Evolutionary conservation across 2,113 vertebrate genomes (phyloP).

Genomic region (Vulpes lagopus): DNA sequence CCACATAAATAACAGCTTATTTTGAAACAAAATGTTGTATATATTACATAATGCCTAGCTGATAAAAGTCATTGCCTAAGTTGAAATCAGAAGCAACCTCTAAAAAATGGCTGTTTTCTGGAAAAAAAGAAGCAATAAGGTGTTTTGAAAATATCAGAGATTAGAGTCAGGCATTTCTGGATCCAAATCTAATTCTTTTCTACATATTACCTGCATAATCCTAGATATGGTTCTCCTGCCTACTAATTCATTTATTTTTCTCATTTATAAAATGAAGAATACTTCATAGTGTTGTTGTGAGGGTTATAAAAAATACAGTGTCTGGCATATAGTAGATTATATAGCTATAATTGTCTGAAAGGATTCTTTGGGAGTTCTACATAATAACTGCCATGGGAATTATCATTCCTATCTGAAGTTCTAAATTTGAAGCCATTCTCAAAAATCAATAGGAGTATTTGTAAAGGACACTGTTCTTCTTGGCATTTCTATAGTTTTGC

Average conservation of each 20-base stretch:
- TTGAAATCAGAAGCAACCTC: conserved; percentile 41
- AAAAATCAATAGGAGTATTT: background rate
- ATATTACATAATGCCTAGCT: background rate
- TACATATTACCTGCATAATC: background rate
- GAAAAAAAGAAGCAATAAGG: background rate
- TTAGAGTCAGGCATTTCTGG: background rate
- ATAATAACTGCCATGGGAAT: background rate
- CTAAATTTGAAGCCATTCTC: background rate
- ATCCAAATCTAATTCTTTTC: background rate
- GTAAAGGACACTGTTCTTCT: background rate
- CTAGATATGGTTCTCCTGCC: background rate
- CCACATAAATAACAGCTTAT: background rate
- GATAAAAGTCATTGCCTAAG: background rate
- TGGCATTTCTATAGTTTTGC: background rate
- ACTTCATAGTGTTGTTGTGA: background rate
- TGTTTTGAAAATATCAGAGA: background rate
- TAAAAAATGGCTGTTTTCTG: background rate
- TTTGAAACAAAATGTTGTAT: background rate
- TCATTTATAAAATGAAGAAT: background rate
- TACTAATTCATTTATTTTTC: background rate
- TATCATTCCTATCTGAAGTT: background rate
- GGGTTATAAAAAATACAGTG: background rate
- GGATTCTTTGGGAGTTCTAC: background rate
- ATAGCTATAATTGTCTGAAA: background rate
- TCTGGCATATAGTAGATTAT: background rate